Percentiles rank a stretch among this genome's conserved stretches.
phyloP scores from a whole-genome alignment of 2,113 vertebrate species.

The Cygnus atratus region DNA sequence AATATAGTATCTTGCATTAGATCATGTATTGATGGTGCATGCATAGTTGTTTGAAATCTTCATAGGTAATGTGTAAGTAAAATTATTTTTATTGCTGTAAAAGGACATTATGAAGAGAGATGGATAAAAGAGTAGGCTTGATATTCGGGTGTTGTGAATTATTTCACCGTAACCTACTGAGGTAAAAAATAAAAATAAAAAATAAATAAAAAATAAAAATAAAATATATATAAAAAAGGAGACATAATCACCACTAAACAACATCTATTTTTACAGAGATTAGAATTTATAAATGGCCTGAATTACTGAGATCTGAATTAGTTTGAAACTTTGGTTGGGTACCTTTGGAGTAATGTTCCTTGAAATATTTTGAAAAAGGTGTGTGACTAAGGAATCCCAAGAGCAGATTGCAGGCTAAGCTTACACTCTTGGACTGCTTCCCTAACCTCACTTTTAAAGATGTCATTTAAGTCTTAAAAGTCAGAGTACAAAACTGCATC shows the following conservation, averaged over 20 bases:
- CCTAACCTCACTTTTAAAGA: background rate
- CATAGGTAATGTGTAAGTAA: background rate
- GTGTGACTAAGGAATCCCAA: background rate
- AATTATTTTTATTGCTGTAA: background rate
- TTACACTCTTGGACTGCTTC: background rate
- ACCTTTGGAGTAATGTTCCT: background rate
- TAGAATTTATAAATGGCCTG: background rate
- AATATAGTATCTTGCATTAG: background rate
- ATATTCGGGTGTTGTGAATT: background rate
- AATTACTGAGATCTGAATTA: background rate
- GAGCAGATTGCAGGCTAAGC: background rate
- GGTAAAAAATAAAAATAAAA: background rate
- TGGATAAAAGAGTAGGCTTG: background rate
- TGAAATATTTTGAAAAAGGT: background rate
- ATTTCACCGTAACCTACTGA: background rate
- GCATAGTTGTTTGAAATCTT: background rate
- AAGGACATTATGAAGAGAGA: background rate
- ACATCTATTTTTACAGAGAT: background rate
- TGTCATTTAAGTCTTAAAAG: background rate
- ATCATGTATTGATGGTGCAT: accelerated
- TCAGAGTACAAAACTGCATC: background rate
- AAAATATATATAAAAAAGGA: background rate
- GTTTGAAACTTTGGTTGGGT: background rate
- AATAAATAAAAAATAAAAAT: background rate
- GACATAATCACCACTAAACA: background rate